phyloP scores from a whole-genome alignment of 2,888 invertebrate genomes.

The Myopa tessellatipennis region DNA sequence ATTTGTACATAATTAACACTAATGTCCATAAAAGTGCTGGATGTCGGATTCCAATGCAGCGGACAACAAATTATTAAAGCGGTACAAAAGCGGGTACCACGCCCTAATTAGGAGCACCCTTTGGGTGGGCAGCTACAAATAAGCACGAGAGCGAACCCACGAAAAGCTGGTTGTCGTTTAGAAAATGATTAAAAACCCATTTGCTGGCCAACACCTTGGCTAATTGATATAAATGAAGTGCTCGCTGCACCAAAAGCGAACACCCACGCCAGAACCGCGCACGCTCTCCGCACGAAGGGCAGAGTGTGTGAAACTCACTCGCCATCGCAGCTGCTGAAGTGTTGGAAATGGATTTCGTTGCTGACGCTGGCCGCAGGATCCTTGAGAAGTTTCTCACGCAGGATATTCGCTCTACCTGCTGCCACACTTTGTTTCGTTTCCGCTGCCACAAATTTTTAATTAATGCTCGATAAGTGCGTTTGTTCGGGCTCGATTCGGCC shows the following conservation, averaged over 20 bases:
- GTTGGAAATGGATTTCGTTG: slow-evolving; percentile 21
- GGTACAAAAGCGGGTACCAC: background rate
- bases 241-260: background rate
- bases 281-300: background rate
- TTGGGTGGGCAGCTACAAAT: no score
- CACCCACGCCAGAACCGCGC: background rate
- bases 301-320: background rate
- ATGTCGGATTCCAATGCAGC: background rate
- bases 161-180: slow-evolving; percentile 50
- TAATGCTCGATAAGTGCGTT: slow-evolving; percentile 25
- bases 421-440: background rate
- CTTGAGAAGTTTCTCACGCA: background rate
- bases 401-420: background rate
- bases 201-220: slow-evolving; percentile 57
- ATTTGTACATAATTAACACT: background rate
- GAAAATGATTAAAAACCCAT: slow-evolving; percentile 68
- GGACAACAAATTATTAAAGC: background rate
- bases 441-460: slow-evolving; percentile 38
- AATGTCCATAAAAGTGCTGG: slow-evolving; percentile 18
- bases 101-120: no score
- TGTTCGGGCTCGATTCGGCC: background rate
- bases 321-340: slow-evolving; percentile 33
- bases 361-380: background rate
- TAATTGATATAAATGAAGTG: slow-evolving; percentile 54
- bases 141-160: background rate